These are phyloP conservation scores for Drosophila santomea DNA, from an alignment of 1,140 invertebrate genomes.

Conservation along the genomic window DNA sequence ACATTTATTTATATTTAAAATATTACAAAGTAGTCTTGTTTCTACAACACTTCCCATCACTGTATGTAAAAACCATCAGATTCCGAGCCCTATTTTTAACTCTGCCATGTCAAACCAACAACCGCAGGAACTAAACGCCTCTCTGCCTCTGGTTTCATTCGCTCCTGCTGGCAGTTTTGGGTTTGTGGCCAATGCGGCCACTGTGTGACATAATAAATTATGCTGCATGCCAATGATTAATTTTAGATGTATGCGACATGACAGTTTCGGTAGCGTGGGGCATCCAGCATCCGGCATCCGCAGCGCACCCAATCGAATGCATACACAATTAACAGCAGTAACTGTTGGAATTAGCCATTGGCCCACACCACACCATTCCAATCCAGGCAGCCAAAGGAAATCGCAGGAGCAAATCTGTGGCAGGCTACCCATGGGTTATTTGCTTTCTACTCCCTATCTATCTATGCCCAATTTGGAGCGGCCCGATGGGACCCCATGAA, in stretches of 20 bases:
- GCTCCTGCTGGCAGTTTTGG: constrained; percentile 22
- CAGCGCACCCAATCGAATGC: constrained; percentile 67
- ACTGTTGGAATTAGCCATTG: constrained; percentile 40
- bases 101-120: constrained; percentile 67
- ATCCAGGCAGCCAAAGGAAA: constrained; percentile 4
- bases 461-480: constrained; percentile 47
- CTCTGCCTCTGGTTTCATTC: constrained; percentile 26
- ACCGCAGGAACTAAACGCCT: constrained; percentile 71
- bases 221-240: constrained; percentile 80
- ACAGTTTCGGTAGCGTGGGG: constrained; percentile 32
- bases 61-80: constrained; percentile 6
- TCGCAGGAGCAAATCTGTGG: constrained; percentile 52
- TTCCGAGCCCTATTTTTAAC: constrained; percentile 52
- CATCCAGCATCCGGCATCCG: constrained; percentile 3
- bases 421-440: constrained; percentile 49
- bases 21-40: no score
- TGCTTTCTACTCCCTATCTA: constrained; percentile 44
- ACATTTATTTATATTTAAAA: not conserved
- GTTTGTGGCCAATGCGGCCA: constrained; percentile 51
- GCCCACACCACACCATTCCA: not conserved
- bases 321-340: constrained; percentile 63
- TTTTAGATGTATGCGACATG: constrained; percentile 72
- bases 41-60: not conserved
- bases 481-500: constrained; percentile 60
- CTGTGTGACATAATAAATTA: constrained; percentile 83